Base-by-base conservation (phyloP, 2,113 vertebrate species). In the Eidolon helvum region DNA sequence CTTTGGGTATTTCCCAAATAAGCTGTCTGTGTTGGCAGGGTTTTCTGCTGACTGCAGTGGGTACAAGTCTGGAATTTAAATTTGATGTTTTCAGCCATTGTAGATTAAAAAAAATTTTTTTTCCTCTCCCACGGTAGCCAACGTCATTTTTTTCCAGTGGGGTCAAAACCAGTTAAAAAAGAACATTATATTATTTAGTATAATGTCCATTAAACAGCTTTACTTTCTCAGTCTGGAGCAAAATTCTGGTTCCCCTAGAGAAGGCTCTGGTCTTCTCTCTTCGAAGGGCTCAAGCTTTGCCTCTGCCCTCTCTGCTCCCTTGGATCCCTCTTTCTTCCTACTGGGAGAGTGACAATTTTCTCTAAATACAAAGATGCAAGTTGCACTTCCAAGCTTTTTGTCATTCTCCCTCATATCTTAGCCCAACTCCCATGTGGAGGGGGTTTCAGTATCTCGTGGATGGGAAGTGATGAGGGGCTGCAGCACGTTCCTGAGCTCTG, bases 31-130 rank as follows among this genome's bases (percentile, higher is more conserved):
- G 12, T 78, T 97, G 95, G 93, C 95, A 91, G 91, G 30, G 35
- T 61, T 97, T 95, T 87, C 61, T 98, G 94, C 75, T 92, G 92
- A 97, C 93, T 97, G 55, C n/a, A n/a, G 87, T 90, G 68, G 72
- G 28, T 80, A 88, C 71, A 92, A 90, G 75, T 86, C 80, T 98
- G 77, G 95, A 97, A 96, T 98, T 98, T 97, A 94, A 96, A 96
- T 97, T 88, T 94, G 75, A 94, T 96, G 55, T 86, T 57, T 94
- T 95, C 50, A 96, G 80, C 59, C 71, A 78, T 85, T 65, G 96
- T 96, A 92, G 59, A 87, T 69, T n/a, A 80, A 75, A 93, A 43
- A 18, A 16, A 57, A 53, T 75, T 71, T 24, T 2, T 55, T 55
- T 26, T 28, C 8, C 33, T 66, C 68, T 95, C 11, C 19, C 15